Percentiles rank a stretch among this genome's conserved stretches.
These are phyloP conservation scores for Andrena chrysosceles DNA, from an alignment of 2,888 invertebrate species.

Conservation along the genomic window DNA sequence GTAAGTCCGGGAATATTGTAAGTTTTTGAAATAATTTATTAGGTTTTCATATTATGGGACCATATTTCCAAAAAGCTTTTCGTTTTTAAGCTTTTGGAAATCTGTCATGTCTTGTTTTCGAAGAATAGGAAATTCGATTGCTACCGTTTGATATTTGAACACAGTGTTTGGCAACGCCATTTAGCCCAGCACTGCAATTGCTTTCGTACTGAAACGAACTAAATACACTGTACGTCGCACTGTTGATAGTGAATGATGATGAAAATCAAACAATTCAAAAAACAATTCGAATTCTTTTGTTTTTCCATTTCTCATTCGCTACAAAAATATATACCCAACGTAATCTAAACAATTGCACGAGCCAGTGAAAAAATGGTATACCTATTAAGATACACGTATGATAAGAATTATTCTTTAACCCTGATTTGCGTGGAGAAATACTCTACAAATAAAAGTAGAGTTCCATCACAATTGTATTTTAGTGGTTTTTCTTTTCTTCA, in stretches of 20 bases:
- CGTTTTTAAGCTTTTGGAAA: conserved; percentile 5
- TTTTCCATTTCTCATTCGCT: no score
- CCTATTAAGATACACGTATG: no score
- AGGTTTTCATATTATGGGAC: neutral
- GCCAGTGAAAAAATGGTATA: no score
- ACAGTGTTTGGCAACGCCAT: neutral
- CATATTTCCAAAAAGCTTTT: neutral
- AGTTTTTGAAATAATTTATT: neutral
- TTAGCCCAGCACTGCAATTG: neutral
- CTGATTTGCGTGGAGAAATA: no score
- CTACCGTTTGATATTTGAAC: conserved; percentile 5
- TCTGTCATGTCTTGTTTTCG: neutral
- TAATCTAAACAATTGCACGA: no score
- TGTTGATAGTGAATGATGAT: no score
- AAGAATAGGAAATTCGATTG: neutral
- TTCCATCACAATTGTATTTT: no score
- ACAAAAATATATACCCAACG: no score
- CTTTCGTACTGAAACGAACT: neutral
- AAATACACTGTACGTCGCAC: neutral
- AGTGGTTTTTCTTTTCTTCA: no score
- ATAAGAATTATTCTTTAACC: no score
- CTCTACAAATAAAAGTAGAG: no score
- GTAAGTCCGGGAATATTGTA: no score
- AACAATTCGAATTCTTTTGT: neutral
- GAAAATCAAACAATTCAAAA: neutral